Evolutionary conservation across 2,888 invertebrate genomes (phyloP).

Genomic region (Lasioglossum vierecki): DNA sequence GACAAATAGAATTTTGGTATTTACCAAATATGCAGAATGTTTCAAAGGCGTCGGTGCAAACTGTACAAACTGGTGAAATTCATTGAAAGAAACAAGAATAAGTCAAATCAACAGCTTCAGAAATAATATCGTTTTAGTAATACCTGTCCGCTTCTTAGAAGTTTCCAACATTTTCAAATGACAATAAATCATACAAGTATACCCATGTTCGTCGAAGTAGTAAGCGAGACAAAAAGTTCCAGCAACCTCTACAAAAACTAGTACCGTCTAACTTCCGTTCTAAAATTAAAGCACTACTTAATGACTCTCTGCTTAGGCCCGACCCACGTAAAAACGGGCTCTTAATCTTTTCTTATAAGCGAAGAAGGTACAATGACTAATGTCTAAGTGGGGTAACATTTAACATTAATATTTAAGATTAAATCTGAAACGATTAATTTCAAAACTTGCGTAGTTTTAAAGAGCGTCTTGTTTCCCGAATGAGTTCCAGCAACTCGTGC

Average conservation of each 20-base stretch:
- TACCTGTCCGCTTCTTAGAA: neutral
- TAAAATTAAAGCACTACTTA: neutral
- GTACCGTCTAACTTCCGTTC: neutral
- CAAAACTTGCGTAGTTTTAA: neutral
- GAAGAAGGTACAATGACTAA: neutral
- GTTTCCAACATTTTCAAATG: too few species aligned
- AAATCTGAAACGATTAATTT: neutral
- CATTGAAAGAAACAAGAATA: neutral
- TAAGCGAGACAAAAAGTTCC: neutral
- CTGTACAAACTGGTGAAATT: neutral
- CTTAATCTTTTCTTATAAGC: neutral
- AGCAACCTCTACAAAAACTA: neutral
- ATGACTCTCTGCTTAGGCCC: neutral
- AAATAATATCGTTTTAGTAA: neutral
- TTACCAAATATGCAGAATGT: neutral
- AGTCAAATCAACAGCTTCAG: neutral
- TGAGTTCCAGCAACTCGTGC: conserved; percentile 4
- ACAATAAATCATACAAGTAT: neutral
- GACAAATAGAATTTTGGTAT: neutral
- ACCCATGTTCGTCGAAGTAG: neutral
- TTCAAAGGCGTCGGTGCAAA: neutral
- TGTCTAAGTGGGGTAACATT: neutral
- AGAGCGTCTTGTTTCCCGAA: neutral
- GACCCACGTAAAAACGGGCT: neutral
- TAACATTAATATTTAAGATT: neutral